Evolutionary conservation across 1,140 invertebrate genomes (phyloP), one percentile per base, ranked within the genome.

Genomic region (Meloidogyne exigua): DNA sequence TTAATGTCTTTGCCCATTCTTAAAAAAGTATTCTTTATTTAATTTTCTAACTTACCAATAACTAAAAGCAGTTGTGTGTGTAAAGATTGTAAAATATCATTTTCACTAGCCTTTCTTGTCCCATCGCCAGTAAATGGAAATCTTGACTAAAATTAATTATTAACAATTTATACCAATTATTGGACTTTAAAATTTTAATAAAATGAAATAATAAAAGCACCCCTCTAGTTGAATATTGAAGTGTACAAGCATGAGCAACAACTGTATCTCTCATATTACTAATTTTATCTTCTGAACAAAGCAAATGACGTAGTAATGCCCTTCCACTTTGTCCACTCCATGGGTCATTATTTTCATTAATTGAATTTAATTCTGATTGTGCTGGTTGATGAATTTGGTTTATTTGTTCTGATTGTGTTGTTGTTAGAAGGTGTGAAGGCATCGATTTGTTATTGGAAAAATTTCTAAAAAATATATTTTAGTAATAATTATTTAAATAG

Each of bases 11-110:
- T 0, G 85, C 85, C 85, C 85, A 87, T 78, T 87, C 86, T 73
- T 9, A n/a, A 11, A 64, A 36, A 73, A 57, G 28, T 28, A 13
- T 21, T 64, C 15, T n/a, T 21, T 36, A 21, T 5, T 23, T 15
- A n/a, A 67, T 21, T 25, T n/a, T 18, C 1, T 23, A 28, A 28
- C 36, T 73, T 32, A 73, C 72, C 72, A 18, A 87, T 87, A 18
- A 87, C 86, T n/a, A 87, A 71, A 23, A 87, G 68, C 15, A 87
- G 76, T 72, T 87, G 87, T 39, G 76, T 77, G 13, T 87, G 85
- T 36, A 87, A 68, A 25, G 83, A 87, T n/a, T 84, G 83, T 21
- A 87, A 82, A 62, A 86, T 84, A 68, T 86, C 85, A 49, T 86
- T 86, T n/a, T 80, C 68, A 15, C 74, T 86, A 2, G 85, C 85